Evolutionary conservation across 2,797 vertebrate genomes (phyloP), one percentile per base, ranked within the genome.

Genomic region (Novumbra hubbsi): DNA sequence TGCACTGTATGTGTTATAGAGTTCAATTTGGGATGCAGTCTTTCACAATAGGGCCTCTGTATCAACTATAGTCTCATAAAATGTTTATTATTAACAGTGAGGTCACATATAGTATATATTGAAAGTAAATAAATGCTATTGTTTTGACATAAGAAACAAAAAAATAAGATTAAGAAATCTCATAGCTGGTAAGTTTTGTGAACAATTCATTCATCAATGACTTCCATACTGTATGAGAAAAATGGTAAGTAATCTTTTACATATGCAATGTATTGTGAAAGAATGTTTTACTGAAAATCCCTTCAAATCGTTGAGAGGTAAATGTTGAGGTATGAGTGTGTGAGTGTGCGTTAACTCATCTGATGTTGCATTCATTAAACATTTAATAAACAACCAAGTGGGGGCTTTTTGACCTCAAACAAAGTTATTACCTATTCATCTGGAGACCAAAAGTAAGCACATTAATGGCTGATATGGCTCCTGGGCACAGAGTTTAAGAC

Each of bases 291-390:
- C 41, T 68, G 80, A 74, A 76, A 84, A 78, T 86, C 79, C 80
- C 85, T 89, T 87, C 64, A 83, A 77, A 78, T 83, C 49, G 28
- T 82, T 86, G 71, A 84, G 87, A 91, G 87, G 90, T 90, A 89
- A 86, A 83, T 83, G 81, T 78, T 83, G 91, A 92, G 90, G 90
- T 92, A 91, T 79, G 79, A 88, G 76, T 83, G 83, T 55, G 69
- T 45, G 28, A 88, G 88, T 57, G 78, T 81, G 83, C 80, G 79
- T 87, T 81, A 72, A 77, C 72, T 78, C 74, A 72, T 85, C 27
- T 83, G 73, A 81, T 74, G 82, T 86, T 78, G 75, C 72, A 81
- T 74, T 80, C 76, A 78, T 81, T 84, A 82, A 88, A 88, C 68
- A 75, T 60, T 60, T 62, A 49, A n/a, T 67, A 16, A 70, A 70